A percentile compares a stretch with the other conserved stretches of the same genome.
Conservation (phyloP, 2,797 vertebrate species). For the Rhabdophis nuchalis region DNA sequence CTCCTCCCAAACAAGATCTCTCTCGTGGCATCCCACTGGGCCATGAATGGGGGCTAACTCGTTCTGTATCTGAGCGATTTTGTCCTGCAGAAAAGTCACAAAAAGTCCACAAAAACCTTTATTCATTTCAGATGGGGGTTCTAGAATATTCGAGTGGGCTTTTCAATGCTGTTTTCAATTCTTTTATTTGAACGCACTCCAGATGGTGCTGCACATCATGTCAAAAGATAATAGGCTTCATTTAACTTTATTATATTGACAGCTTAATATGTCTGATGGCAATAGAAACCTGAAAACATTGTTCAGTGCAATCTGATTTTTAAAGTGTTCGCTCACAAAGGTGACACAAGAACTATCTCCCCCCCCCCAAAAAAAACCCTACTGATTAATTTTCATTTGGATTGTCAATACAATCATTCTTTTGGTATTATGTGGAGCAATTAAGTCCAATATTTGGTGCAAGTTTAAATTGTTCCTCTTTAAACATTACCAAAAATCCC, state of each 20-base stretch:
- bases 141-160: not conserved
- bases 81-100: too few species aligned
- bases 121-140: not conserved
- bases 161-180: not conserved
- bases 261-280: slow-evolving; percentile 14
- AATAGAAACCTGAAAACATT: slow-evolving; percentile 8
- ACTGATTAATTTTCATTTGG: slow-evolving; percentile 14
- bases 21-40: too few species aligned
- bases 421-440: not conserved
- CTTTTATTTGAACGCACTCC: slow-evolving; percentile 18
- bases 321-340: not conserved
- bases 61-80: too few species aligned
- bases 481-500: slow-evolving; percentile 4
- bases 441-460: slow-evolving; percentile 23
- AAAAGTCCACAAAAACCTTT: too few species aligned
- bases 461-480: slow-evolving; percentile 8
- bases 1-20: too few species aligned
- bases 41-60: too few species aligned
- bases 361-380: not conserved
- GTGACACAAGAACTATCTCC: not conserved
- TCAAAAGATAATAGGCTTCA: slow-evolving; percentile 27
- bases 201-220: slow-evolving; percentile 16
- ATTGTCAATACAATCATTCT: not conserved
- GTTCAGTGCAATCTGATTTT: slow-evolving; percentile 10
- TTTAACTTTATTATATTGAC: slow-evolving; percentile 15